Percentiles rank a stretch among this genome's conserved stretches.
These are phyloP conservation scores for Aphelocoma coerulescens DNA, from an alignment of 2,113 vertebrate species.

Conservation along the genomic window DNA sequence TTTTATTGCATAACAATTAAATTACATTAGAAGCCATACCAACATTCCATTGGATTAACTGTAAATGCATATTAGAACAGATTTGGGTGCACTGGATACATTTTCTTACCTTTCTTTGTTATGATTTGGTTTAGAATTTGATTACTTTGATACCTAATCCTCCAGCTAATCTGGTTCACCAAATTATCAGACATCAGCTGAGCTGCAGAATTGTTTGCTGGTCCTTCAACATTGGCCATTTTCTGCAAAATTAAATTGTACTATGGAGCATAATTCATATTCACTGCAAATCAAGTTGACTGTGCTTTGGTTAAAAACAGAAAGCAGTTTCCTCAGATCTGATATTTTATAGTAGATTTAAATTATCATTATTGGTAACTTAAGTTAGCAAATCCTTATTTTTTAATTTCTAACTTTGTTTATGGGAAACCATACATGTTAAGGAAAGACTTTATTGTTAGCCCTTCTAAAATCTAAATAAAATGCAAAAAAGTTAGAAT, in stretches of 20 bases:
- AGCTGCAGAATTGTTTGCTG: neutral
- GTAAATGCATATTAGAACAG: neutral
- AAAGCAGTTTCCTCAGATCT: neutral
- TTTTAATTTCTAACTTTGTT: neutral
- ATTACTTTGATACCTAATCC: neutral
- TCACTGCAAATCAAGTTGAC: neutral
- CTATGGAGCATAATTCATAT: neutral
- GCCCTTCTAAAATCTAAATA: neutral
- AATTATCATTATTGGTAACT: neutral
- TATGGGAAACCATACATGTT: neutral
- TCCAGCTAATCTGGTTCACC: neutral
- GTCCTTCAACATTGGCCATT: neutral
- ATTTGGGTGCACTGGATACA: neutral
- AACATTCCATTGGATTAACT: neutral
- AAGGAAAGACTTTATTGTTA: neutral
- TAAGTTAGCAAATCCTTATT: neutral
- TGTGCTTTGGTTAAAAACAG: neutral
- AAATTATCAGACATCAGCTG: neutral
- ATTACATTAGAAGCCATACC: neutral
- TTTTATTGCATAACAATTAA: neutral
- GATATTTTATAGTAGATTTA: neutral
- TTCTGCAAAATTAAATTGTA: neutral
- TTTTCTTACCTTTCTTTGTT: neutral
- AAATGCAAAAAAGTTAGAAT: neutral
- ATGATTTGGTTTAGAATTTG: neutral